A percentile compares a stretch with the other conserved stretches of the same genome.
phyloP scores from a whole-genome alignment of 2,797 vertebrate genomes.

The Fratercula arctica region DNA sequence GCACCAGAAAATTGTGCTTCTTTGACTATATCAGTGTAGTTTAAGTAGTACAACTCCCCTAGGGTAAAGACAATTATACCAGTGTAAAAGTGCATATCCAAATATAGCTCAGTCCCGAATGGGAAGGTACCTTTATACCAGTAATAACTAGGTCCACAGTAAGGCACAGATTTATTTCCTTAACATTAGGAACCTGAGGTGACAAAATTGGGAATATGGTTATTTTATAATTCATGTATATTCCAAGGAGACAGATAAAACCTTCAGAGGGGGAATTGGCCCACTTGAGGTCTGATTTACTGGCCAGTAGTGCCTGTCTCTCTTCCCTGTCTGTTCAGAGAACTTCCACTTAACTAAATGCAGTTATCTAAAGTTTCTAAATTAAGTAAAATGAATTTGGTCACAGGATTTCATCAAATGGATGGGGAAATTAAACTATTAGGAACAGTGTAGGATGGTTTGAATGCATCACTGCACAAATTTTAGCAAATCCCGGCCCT shows the following conservation, averaged over 20 bases:
- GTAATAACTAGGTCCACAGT: conserved; percentile 53
- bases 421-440: not conserved
- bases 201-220: not conserved
- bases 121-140: conserved; percentile 36
- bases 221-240: not conserved
- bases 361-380: not conserved
- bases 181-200: conserved; percentile 22
- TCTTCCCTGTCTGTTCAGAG: not conserved
- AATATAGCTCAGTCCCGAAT: conserved; percentile 23
- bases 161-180: conserved; percentile 21
- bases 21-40: conserved; percentile 26
- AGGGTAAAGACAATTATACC: conserved; percentile 56
- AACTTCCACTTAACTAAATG: not conserved
- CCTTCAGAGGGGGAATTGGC: not conserved
- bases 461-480: not conserved
- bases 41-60: conserved; percentile 67
- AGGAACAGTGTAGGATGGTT: not conserved
- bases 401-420: not conserved
- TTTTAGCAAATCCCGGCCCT: not conserved
- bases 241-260: not conserved
- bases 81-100: conserved; percentile 60
- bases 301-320: not conserved
- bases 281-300: not conserved
- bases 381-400: not conserved
- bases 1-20: conserved; percentile 43